Evolutionary conservation across 2,888 invertebrate genomes (phyloP), one percentile per base, ranked within the genome.

Genomic region (Pherbina coryleti): DNA sequence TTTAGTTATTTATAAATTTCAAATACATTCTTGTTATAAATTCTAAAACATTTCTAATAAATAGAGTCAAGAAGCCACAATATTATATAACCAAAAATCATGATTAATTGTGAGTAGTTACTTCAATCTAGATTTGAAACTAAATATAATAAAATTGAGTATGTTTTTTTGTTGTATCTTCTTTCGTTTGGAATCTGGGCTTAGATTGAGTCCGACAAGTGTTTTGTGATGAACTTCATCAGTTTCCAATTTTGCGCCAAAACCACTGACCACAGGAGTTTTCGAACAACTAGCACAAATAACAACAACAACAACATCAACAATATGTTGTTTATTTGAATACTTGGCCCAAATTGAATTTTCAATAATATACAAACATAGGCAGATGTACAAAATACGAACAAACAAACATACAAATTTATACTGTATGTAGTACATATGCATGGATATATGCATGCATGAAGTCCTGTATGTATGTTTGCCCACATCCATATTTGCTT

Each of bases 291-390:
- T 7, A 60, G 44, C 49, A 44, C 31, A 31, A 31, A 14, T 22
- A 31, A 11, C 31, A 34, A 31, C 49, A 55, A 37, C 31, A 31
- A 14, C 34, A 31, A 22, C n/a, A 14, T 19, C 49, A 66, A 37
- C 55, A 66, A 44, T 37, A 55, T 75, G 25, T 67, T 75, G 75
- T 66, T 75, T 75, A 75, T 66, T 67, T 75, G 66, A 66, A 75
- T 67, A 49, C 75, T 75, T 67, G 67, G 51, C 53, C 66, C 53
- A 67, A 75, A 75, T 75, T 75, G 75, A 75, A 75, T 75, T 75
- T 67, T 75, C 53, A 53, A 37, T 53, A 25, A 34, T 75, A 14
- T 37, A 66, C 66, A 53, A 49, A 62, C 22, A 60, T 17, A 28
- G 25, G 28, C 22, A 55, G 17, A 14, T 31, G 22, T 31, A 14